Percentiles rank a stretch among this genome's conserved stretches.
Evolutionary conservation across 2,113 vertebrate species (phyloP).

Genomic region (Podiceps cristatus): DNA sequence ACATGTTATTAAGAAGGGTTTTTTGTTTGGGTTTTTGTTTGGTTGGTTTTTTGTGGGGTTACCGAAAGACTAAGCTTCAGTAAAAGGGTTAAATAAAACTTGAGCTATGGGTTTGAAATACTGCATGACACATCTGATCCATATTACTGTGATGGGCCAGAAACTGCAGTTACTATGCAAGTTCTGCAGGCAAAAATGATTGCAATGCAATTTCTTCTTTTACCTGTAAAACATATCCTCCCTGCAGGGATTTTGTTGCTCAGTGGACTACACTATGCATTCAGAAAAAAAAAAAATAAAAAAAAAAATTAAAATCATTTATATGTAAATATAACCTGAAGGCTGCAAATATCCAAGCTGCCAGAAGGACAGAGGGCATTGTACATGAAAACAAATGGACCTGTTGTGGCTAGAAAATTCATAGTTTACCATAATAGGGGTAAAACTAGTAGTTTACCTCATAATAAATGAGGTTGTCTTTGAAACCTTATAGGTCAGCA

Average conservation of each 20-base stretch:
- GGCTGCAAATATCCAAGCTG: not conserved
- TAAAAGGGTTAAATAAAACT: not conserved
- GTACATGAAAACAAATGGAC: constrained; percentile 20
- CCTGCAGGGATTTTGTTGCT: not conserved
- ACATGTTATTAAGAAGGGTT: not conserved
- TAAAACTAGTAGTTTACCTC: not conserved
- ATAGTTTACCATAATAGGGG: not conserved
- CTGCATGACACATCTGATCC: not conserved
- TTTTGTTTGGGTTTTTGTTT: not conserved
- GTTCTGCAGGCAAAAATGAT: not conserved
- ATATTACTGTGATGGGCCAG: not conserved
- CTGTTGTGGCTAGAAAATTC: constrained; percentile 11
- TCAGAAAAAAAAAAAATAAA: not conserved
- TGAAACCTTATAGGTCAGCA: not conserved
- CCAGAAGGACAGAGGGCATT: not conserved
- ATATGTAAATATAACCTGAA: constrained; percentile 48
- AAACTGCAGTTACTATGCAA: not conserved
- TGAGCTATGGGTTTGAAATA: not conserved
- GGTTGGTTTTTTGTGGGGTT: not conserved
- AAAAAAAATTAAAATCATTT: constrained; percentile 26
- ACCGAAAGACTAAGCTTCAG: not conserved
- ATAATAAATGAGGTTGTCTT: not conserved
- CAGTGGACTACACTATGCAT: not conserved
- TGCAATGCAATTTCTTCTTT: not conserved
- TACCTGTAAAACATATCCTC: not conserved